Evolutionary conservation across 1,140 invertebrate species (phyloP), one percentile per base, ranked within the genome.

Genomic region (Teleopsis dalmanni): DNA sequence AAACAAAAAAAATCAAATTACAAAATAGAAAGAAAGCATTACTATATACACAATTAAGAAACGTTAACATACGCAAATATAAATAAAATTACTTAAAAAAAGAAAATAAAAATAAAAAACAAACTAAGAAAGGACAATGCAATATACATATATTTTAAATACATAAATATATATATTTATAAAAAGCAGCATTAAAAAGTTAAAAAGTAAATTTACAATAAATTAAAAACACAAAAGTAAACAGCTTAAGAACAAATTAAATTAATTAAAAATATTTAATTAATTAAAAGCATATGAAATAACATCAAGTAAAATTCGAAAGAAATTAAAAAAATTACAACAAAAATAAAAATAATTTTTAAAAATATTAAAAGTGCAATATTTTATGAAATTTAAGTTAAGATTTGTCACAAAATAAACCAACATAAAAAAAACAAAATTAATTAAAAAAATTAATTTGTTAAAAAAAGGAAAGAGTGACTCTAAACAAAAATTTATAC

Each of bases 111-210:
- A 31, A 13, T 29, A 11, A 27, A 19, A 43, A 43, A 27, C 13
- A 16, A 4, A n/a, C 23, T 19, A 43, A 43, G n/a, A 37, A 16
- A 45, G 23, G 27, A 25, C 29, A 48, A 48, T 40, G 19, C 22
- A 16, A 37, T 19, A 18, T 41, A 41, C 18, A 21, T 43, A 40
- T 19, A 25, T 29, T 37, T 19, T 29, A 21, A 31, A 21, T 19
- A 37, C 11, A 16, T 25, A 40, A 31, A 31, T 31, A 40, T 31
- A 48, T 48, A 40, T 41, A 37, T 41, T 48, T 48, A 14, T 35
- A 22, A 25, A 36, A 37, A 34, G 18, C 33, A 34, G 33, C 33
- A 34, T 33, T 33, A 44, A 35, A 41, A 41, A 23, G 1, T 16
- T 22, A 47, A 18, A 45, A 21, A 38, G 27, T 18, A 41, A 22